Percentiles rank a stretch among this genome's conserved stretches.
Conservation (phyloP, 1,140 invertebrate genomes). For the Holcopasites calliopsidis region DNA sequence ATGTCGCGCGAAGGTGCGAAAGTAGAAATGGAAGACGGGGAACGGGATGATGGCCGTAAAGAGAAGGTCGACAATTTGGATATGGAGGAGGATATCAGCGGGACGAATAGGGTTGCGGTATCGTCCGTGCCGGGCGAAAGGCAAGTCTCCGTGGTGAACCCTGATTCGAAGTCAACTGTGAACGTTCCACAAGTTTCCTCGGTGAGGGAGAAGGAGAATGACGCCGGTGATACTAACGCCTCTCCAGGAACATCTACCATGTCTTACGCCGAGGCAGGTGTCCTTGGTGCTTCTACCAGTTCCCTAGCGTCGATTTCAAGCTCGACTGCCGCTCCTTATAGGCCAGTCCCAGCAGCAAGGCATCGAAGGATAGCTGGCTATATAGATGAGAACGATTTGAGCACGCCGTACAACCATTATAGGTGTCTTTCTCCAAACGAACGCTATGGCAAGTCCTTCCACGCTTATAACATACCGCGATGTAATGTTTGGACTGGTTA, state of each 20-base stretch:
- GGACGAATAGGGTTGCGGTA: conserved; percentile 66
- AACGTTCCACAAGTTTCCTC: conserved; percentile 15
- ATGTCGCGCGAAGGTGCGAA: conserved; percentile 7
- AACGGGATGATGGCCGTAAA: not conserved
- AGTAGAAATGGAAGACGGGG: not conserved
- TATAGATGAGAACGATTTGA: conserved; percentile 83
- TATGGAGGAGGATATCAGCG: not conserved
- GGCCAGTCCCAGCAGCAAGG: conserved; percentile 52
- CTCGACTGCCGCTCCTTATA: conserved; percentile 61
- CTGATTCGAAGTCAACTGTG: conserved; percentile 54
- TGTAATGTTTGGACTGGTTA: too few species aligned
- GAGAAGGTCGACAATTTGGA: not conserved
- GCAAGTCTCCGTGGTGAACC: conserved; percentile 54
- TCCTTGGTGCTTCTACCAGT: conserved; percentile 81
- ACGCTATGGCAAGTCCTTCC: conserved; percentile 68
- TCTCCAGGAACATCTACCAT: conserved; percentile 77
- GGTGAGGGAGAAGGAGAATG: conserved; percentile 22
- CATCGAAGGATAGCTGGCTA: conserved; percentile 73
- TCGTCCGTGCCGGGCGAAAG: conserved; percentile 75
- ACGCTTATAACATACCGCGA: not conserved
- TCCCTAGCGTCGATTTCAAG: conserved; percentile 74
- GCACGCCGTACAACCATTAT: conserved; percentile 86
- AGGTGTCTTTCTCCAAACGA: conserved; percentile 86
- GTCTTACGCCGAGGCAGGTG: conserved; percentile 74
- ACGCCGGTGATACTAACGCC: conserved; percentile 52